Conservation (phyloP, 1,140 invertebrate species). For the Epicauta chinensis region DNA sequence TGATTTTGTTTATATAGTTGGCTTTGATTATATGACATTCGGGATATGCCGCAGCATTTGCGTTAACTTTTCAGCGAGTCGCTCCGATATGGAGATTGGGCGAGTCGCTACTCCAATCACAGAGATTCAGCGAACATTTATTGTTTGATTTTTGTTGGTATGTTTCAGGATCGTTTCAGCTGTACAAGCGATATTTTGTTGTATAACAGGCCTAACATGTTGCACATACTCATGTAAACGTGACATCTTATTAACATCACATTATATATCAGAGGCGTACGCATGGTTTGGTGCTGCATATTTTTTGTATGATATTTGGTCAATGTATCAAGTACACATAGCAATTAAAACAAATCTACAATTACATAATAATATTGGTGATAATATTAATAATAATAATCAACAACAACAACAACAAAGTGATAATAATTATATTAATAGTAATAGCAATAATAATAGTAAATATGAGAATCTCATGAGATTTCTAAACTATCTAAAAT, state of each 20-base stretch:
- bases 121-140: too few relatives aligned
- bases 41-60: too few relatives aligned
- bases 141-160: background rate
- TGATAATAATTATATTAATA: background rate
- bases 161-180: slow-evolving; percentile 57
- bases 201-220: slow-evolving; percentile 55
- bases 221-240: slow-evolving; percentile 57
- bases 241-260: slow-evolving; percentile 55
- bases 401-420: too few relatives aligned
- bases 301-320: slow-evolving; percentile 70
- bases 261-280: slow-evolving; percentile 65
- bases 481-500: slow-evolving; percentile 52
- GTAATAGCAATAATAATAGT: slow-evolving; percentile 1
- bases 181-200: slow-evolving; percentile 58
- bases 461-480: background rate
- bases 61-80: too few relatives aligned
- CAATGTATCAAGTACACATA: slow-evolving; percentile 57
- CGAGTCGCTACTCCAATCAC: too few relatives aligned
- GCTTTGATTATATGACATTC: too few relatives aligned
- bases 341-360: slow-evolving; percentile 3
- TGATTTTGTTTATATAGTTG: too few relatives aligned
- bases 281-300: slow-evolving; percentile 71
- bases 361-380: background rate
- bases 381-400: background rate
- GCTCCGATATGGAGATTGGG: too few relatives aligned